Base-by-base conservation (phyloP, 2,888 invertebrate species). In the Ichneumoninae sp. region DNA sequence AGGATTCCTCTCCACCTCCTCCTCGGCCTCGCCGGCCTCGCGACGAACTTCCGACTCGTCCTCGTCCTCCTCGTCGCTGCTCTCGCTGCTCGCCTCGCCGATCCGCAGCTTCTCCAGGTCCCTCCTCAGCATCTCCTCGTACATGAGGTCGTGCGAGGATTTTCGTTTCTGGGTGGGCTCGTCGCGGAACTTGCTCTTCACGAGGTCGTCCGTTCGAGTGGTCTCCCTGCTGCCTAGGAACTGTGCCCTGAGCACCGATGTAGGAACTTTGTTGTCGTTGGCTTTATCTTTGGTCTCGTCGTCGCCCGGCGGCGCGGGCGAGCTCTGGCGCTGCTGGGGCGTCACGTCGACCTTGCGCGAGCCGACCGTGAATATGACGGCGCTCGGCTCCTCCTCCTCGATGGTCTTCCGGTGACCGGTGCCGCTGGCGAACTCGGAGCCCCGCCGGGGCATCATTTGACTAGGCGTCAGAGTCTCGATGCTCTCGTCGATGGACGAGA, bases 401-500 rank as follows among this genome's bases (percentile, higher is more conserved):
- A 82, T 76, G 2, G 76, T 75, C 3, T 52, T 85, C 80, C 65
- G 86, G 68, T 44, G 85, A 68, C 4, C 87, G 84, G 80, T 82
- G 60, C 40, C 22, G 10, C 40, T 30, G 10, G 65, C 79, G 44
- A 87, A 85, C 75, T 89, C 88, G 5, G 89, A 89, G 71, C 86
- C 87, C 36, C 88, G 85, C 36, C 89, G 86, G 57, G 87, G 86
- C 78, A 89, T 78, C 33, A 85, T 82, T 77, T 90, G 90, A 89
- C 90, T 90, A 87, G 90, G 87, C 83, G 88, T 85, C 47, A 86
- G 84, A 4, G 89, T 92, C 88, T 93, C 93, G 83, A 90, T 93
- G 75, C 92, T 93, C 85, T 93, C 93, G 80, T 93, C 93, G 22
- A 93, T 93, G 1, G 93, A 93, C 71, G 93, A 93, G 7, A 93